Evolutionary conservation across 2,797 vertebrate genomes (phyloP), one percentile per base, ranked within the genome.

Genomic region (Anguilla pacifica): DNA sequence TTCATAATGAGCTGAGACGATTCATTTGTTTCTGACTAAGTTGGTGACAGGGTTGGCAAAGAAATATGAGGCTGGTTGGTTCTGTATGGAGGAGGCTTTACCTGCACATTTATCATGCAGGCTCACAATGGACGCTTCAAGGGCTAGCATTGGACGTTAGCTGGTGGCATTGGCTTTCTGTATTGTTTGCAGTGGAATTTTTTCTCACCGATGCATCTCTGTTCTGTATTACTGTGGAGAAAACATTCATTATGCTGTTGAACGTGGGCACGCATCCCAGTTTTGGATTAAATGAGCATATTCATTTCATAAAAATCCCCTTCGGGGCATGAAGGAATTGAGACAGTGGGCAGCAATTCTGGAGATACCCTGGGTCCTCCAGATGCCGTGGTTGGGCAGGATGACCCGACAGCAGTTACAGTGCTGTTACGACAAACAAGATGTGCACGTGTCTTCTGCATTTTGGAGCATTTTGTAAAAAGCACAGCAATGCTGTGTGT

Each of bases 251-350:
- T 85, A 67, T 49, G 61, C 85, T 61, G 64, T 55, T 86, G 64
- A 86, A 74, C 25, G 51, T 53, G 85, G 85, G 85, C 85, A 86
- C 11, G 43, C 61, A 51, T 74, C 64, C 85, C 85, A 86, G 85
- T 72, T 86, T 43, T 46, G 43, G 85, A 70, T 86, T 86, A 86
- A 72, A 46, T 25, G 46, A 86, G 85, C 49, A 22, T 31, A 86
- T 72, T 70, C 64, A 72, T 86, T 86, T 86, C 11, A 53, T 28
- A 25, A 72, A 46, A 85, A 86, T 72, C 43, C 43, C 64, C n/a
- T 46, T 85, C 67, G 22, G 25, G 84, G 57, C 35, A 19, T 2
- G 13, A 43, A 46, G 39, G 84, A 9, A 85, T 39, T 64, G 43
- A 39, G 31, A 85, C 57, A 43, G 35, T 6, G 35, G 57, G 39